A percentile compares a stretch with the other conserved stretches of the same genome.
Evolutionary conservation across 2,888 invertebrate species (phyloP).

Genomic region (Caenorhabditis panamensis): DNA sequence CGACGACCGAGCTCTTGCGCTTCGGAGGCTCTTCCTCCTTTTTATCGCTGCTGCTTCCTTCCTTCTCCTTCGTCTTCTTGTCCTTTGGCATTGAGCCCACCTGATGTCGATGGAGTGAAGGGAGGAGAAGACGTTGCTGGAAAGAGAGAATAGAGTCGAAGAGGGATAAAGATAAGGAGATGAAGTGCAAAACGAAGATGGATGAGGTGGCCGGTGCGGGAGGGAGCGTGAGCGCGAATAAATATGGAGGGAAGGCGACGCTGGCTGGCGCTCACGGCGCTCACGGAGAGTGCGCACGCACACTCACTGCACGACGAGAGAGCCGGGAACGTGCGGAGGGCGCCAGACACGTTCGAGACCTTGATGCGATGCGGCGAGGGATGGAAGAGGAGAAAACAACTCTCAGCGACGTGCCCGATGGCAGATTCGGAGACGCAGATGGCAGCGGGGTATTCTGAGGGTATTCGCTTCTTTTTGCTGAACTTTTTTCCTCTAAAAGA

Average conservation of each 20-base stretch:
- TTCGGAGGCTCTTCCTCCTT: slow-evolving; percentile 33
- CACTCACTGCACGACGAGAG: slow-evolving; percentile 21
- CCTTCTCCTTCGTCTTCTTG: slow-evolving; percentile 27
- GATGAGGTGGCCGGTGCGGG: background rate
- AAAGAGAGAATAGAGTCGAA: too few species aligned
- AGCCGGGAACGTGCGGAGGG: background rate
- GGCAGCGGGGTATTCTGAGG: too few species aligned
- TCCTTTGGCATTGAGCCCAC: slow-evolving; percentile 58
- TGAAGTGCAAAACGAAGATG: background rate
- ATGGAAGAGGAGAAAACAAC: slow-evolving; percentile 30
- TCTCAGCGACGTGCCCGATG: too few species aligned
- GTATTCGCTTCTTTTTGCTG: too few species aligned
- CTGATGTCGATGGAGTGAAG: background rate
- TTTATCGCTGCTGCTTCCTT: slow-evolving; percentile 22
- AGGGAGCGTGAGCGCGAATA: background rate
- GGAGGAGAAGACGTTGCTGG: slow-evolving; percentile 20
- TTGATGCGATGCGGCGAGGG: slow-evolving; percentile 4
- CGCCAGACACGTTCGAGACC: slow-evolving; percentile 29
- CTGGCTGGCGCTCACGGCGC: slow-evolving; percentile 36
- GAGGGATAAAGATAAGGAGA: too few species aligned
- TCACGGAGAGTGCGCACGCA: slow-evolving; percentile 22
- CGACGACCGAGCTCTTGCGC: slow-evolving; percentile 43
- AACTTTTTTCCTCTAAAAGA: too few species aligned
- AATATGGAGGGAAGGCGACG: background rate
- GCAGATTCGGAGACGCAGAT: too few species aligned